Percentiles rank a stretch among this genome's conserved stretches.
Conservation (phyloP, 2,888 invertebrate species). For the Apotomis betuletana region DNA sequence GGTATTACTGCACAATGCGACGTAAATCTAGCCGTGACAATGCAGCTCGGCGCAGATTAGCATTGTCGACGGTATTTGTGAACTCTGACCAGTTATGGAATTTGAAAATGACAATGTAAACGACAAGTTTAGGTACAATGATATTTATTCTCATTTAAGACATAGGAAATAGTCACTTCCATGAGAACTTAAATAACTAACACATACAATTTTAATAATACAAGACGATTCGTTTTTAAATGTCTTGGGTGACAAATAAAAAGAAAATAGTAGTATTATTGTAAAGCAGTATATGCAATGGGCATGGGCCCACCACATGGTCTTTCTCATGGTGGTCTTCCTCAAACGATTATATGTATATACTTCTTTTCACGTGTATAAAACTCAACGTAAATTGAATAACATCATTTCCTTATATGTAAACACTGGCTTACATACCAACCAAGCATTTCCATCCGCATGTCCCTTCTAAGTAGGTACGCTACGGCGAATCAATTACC, state of each 20-base stretch:
- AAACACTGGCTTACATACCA: not conserved
- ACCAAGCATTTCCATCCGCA: constrained; percentile 9
- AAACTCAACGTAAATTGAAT: not conserved
- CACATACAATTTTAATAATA: no score
- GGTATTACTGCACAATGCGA: constrained; percentile 19
- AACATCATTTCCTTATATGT: not conserved
- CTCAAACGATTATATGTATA: no score
- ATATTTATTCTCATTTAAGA: no score
- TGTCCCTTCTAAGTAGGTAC: not conserved
- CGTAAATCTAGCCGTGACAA: constrained; percentile 23
- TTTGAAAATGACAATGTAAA: not conserved
- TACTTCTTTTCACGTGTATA: not conserved
- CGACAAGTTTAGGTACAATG: no score
- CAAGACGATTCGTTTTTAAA: no score
- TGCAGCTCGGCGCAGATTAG: constrained; percentile 10
- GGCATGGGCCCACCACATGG: no score
- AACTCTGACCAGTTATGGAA: constrained; percentile 12
- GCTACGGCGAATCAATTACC: constrained; percentile 27
- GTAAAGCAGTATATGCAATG: no score
- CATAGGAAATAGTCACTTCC: no score
- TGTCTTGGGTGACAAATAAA: no score
- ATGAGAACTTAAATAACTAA: no score
- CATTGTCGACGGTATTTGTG: constrained; percentile 6
- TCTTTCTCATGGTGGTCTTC: no score
- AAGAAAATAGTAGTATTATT: no score